These are phyloP conservation scores for Podotricha telesiphe DNA, from an alignment of 2,888 invertebrate species.

Conservation along the genomic window DNA sequence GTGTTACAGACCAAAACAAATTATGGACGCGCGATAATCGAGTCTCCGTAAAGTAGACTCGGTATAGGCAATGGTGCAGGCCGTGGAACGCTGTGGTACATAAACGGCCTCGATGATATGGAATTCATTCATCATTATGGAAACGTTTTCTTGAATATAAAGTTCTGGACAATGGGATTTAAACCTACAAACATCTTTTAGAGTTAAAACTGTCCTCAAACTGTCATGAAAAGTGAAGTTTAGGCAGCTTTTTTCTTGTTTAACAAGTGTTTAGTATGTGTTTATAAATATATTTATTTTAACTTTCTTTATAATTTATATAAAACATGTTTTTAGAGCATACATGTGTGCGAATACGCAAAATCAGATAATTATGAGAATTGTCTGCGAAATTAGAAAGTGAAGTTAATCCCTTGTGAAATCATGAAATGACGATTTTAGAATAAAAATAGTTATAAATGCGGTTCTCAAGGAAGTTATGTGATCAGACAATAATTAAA, in stretches of 20 bases:
- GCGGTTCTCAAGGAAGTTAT: conserved; percentile 63
- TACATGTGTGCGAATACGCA: conserved; percentile 3
- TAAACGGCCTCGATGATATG: conserved; percentile 9
- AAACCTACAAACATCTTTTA: too few relatives aligned
- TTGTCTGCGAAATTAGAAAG: conserved; percentile 51
- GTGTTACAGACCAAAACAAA: conserved; percentile 45
- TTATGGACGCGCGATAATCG: conserved; percentile 1
- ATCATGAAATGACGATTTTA: conserved; percentile 41
- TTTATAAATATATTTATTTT: too few relatives aligned
- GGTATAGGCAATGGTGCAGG: background rate
- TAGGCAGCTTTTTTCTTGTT: too few relatives aligned
- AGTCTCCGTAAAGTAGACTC: background rate
- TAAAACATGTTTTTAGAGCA: background rate
- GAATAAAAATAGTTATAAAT: conserved; percentile 29
- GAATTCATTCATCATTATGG: too few relatives aligned
- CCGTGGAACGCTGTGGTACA: background rate
- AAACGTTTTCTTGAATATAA: too few relatives aligned
- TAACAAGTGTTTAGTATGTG: too few relatives aligned
- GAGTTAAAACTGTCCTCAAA: too few relatives aligned
- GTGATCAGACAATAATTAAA: conserved; percentile 46
- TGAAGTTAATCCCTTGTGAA: conserved; percentile 52
- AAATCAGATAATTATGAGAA: conserved; percentile 2
- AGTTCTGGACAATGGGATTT: too few relatives aligned
- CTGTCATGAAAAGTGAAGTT: too few relatives aligned
- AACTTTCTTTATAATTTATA: too few relatives aligned